These are phyloP conservation scores for Syngnathus acus DNA, from an alignment of 2,797 vertebrate species.

Conservation along the genomic window DNA sequence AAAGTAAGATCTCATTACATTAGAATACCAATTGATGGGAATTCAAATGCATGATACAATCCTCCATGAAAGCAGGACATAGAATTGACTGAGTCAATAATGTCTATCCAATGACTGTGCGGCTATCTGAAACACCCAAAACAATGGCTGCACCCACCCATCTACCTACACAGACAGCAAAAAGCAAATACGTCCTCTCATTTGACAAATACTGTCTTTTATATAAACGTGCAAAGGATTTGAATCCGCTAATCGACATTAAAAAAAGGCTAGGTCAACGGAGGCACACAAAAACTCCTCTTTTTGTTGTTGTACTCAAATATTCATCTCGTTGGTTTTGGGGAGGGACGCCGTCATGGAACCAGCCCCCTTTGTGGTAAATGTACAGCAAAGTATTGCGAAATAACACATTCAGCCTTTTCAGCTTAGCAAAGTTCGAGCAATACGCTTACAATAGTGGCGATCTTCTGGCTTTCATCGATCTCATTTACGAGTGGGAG, in stretches of 20 bases:
- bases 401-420: background rate
- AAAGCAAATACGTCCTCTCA: background rate
- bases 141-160: background rate
- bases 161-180: background rate
- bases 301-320: background rate
- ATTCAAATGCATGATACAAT: slow-evolving; percentile 80
- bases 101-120: background rate
- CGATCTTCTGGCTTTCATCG: background rate
- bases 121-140: background rate
- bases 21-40: slow-evolving; percentile 35
- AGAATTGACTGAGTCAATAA: slow-evolving; percentile 9
- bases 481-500: background rate
- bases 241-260: background rate
- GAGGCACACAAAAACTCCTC: background rate
- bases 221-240: background rate
- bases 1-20: slow-evolving; percentile 4
- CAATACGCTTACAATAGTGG: background rate
- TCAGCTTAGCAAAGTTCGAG: background rate
- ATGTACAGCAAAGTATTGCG: background rate
- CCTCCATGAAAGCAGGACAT: slow-evolving; percentile 14
- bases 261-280: background rate
- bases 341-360: background rate
- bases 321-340: background rate
- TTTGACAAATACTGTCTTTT: background rate
- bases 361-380: background rate